A percentile compares a stretch with the other conserved stretches of the same genome.
phyloP scores from a whole-genome alignment of 2,797 vertebrate species.

The Propithecus perrieri region DNA sequence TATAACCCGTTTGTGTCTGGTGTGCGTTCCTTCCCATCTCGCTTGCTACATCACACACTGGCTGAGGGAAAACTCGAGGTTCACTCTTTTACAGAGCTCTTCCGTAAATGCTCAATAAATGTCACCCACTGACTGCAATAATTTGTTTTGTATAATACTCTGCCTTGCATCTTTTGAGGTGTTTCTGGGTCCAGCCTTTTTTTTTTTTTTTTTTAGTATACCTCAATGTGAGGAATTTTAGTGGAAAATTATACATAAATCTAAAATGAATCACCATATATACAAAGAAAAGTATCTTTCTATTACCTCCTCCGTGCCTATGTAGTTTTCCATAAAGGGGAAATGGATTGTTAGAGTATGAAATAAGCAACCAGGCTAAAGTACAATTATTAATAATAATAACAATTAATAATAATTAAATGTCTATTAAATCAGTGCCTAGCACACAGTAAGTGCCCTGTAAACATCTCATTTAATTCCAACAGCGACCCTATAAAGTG shows the following conservation, averaged over 20 bases:
- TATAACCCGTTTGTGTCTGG: background rate
- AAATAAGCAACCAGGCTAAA: slow-evolving; percentile 4
- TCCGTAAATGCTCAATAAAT: background rate
- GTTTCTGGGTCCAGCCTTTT: background rate
- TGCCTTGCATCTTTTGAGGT: background rate
- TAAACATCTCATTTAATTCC: slow-evolving; percentile 51
- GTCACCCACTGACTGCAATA: background rate
- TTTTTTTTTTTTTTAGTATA: background rate
- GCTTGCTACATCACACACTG: background rate
- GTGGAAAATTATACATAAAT: background rate
- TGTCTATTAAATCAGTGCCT: slow-evolving; percentile 16
- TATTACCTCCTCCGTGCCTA: background rate
- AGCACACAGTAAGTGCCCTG: slow-evolving; percentile 15
- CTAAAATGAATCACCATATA: slow-evolving; percentile 1
- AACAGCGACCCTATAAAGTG: background rate
- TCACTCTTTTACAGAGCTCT: background rate
- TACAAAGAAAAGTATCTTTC: slow-evolving; percentile 1
- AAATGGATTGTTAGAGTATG: background rate
- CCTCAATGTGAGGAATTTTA: slow-evolving; percentile 7
- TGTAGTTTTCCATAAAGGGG: background rate
- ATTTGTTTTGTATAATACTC: background rate
- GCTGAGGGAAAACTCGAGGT: background rate
- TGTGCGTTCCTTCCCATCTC: background rate
- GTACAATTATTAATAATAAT: background rate
- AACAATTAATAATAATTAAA: background rate